Conservation (phyloP, 2,113 vertebrate species). For the Siphamia tubifer region DNA sequence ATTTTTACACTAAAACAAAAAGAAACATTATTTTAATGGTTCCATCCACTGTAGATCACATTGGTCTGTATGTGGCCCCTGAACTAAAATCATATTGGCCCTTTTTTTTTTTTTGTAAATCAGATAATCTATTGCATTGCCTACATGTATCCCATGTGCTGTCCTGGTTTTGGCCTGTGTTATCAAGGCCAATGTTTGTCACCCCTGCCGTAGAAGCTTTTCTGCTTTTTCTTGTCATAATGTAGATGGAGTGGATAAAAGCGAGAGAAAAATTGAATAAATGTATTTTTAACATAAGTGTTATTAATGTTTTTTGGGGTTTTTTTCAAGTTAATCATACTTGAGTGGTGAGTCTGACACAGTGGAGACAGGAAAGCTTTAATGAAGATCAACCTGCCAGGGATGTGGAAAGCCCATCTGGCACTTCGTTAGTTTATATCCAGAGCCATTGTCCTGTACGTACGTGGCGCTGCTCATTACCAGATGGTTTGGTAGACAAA, state of each 20-base stretch:
- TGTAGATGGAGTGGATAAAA: background rate
- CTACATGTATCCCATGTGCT: no score
- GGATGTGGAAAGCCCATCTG: slow-evolving; percentile 49
- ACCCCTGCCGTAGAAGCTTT: background rate
- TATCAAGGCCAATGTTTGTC: no score
- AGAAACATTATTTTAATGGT: no score
- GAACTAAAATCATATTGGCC: no score
- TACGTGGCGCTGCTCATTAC: slow-evolving; percentile 53
- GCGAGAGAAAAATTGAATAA: background rate
- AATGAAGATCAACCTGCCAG: slow-evolving; percentile 67
- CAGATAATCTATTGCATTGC: no score
- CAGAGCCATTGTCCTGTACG: slow-evolving; percentile 45
- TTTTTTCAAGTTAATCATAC: slow-evolving; percentile 44
- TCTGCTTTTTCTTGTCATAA: background rate
- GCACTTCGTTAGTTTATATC: slow-evolving; percentile 42
- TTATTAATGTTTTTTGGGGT: slow-evolving; percentile 38
- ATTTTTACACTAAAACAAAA: no score
- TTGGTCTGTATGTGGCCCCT: no score
- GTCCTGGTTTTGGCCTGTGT: no score
- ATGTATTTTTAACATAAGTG: slow-evolving; percentile 33
- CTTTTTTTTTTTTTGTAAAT: no score
- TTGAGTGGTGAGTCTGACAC: slow-evolving; percentile 9
- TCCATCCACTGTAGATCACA: no score
- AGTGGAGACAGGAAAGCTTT: slow-evolving; percentile 40
- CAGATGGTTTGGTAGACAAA: slow-evolving; percentile 38